Base-by-base conservation (phyloP, 2,888 invertebrate genomes). In the Drosophila anomelani region DNA sequence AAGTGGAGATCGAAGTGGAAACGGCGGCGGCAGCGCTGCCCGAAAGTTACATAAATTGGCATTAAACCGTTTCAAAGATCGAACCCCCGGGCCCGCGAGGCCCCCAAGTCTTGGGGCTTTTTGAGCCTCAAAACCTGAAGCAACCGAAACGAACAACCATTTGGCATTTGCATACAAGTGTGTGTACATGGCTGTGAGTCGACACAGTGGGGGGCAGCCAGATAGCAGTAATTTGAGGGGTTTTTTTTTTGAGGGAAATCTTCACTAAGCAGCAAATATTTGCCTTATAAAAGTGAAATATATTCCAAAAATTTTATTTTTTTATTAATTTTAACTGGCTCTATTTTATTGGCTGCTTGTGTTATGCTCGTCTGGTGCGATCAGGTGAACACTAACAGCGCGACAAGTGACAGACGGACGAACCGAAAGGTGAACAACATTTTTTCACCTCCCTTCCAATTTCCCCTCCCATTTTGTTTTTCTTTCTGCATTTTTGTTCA, bases 1-100 rank as follows among this genome's bases (percentile, higher is more conserved):
- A 47, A 63, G 29, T 56, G 20, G 26, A 46, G 57, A 38, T n/a
- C 29, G 67, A 38, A 61, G 32, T 29, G 41, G 53, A 34, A 76
- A 41, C 49, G 8, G 38, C 46, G 78, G 38, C 46, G 77, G 64
- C 34, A 26, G 87, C 76, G 74, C 87, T 67, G 84, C 77, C 77
- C 72, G 69, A 72, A 76, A 88, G 89, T 85, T 85, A 85, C 85
- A 85, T 85, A 85, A 85, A 85, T 87, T 87, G 85, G 85, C 85
- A 85, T 78, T 89, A 84, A 85, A 89, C 70, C 88, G 79, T 83
- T 80, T 78, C 75, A 66, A 69, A 84, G 79, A 84, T 81, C 83
- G 74, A 86, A 77, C 36, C 34, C n/a, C 39, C 3, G 6, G 6
- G 39, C 10, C 15, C 15, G 20, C 34, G n/a, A 38, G 12, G 2